Percentiles rank a stretch among this genome's conserved stretches.
Evolutionary conservation across 1,140 invertebrate species (phyloP).

Genomic region (Phenacoccus solenopsis): DNA sequence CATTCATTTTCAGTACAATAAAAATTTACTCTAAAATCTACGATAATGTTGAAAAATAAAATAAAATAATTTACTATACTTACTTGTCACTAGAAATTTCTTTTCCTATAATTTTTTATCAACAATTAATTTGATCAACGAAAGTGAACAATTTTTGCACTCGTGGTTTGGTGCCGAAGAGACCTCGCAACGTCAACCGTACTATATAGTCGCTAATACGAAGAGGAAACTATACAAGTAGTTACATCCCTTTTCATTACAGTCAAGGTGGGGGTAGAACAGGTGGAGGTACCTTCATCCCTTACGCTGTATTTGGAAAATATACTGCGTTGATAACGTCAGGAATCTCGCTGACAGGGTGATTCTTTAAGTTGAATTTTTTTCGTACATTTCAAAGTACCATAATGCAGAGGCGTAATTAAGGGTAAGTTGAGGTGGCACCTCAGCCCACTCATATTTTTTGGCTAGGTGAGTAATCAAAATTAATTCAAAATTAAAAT

Average conservation of each 20-base stretch:
- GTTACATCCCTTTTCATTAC: constrained; percentile 1
- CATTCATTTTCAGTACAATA: too few relatives aligned
- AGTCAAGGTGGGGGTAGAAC: background rate
- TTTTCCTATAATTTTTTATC: background rate
- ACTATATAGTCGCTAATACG: background rate
- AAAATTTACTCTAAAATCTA: too few relatives aligned
- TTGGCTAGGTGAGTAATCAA: too few relatives aligned
- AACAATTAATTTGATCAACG: background rate
- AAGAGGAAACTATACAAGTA: background rate
- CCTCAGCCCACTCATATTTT: too few relatives aligned
- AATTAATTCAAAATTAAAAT: too few relatives aligned
- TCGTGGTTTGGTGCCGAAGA: background rate
- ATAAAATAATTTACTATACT: background rate
- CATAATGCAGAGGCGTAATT: too few relatives aligned
- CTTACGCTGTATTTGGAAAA: background rate
- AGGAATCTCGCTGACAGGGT: background rate
- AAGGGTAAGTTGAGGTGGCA: too few relatives aligned
- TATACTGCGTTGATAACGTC: background rate
- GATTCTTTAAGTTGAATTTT: too few relatives aligned
- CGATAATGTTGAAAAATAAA: too few relatives aligned
- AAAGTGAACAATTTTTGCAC: background rate
- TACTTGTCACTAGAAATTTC: background rate
- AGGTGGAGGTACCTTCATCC: background rate
- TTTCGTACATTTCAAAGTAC: too few relatives aligned
- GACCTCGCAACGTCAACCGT: background rate